Base-by-base conservation (phyloP, 2,888 invertebrate genomes). In the Urechis unicinctus region DNA sequence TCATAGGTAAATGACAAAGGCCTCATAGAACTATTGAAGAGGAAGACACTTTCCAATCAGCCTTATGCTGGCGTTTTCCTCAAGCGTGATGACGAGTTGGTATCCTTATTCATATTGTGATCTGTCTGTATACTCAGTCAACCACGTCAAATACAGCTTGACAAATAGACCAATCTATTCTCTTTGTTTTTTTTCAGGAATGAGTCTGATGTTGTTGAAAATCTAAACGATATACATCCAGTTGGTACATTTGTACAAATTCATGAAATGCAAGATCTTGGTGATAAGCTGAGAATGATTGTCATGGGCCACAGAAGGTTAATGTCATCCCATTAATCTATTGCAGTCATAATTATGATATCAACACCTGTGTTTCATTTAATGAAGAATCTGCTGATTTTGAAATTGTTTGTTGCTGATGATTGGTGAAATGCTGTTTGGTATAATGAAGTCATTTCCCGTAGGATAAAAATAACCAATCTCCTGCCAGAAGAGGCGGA, bases 171-270 rank as follows among this genome's bases (percentile, higher is more conserved):
- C 6, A 42, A n/a, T 25, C 41, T 6, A 2, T 17, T 52, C 5
- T 36, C 26, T 25, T 21, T 41, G n/a, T 36, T 49, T 52, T 50
- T 43, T 62, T 73, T 21, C 68, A 85, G 85, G 64, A 89, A 89
- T 72, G 90, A 92, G 63, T 82, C 86, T 0, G 96, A 96, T 73
- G 82, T 93, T 22, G 89, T 97, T 0, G 82, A 86, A 13, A 87
- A 83, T 53, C 71, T 96, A 28, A 85, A 88, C 59, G 96, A 98
- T 62, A 83, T 99, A 42, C 89, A 95, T 74, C 81, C 84, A 52
- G 84, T 95, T 28, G 98, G 98, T 6, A 91, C 95, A 1, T 99
- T 98, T 79, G 97, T 94, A 6, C 95, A 97, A 81, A 96, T 98
- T 63, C 91, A 94, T 67, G 97, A 98, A 79, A 85, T 98, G 81